phyloP scores from a whole-genome alignment of 2,113 vertebrate genomes.

The Pseudolaguvia tuberculata region DNA sequence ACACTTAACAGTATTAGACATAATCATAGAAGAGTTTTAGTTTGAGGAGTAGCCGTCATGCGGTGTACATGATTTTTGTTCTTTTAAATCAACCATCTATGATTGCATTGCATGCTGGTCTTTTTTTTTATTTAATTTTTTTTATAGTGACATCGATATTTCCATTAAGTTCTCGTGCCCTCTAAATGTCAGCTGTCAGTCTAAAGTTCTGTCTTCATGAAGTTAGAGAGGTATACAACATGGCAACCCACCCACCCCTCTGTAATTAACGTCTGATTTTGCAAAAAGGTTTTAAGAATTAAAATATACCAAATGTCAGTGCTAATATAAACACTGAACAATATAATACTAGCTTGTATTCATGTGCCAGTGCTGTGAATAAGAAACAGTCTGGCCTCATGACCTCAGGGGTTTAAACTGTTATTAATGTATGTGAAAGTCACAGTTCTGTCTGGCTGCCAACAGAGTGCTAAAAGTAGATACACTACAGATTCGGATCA shows the following conservation, averaged over 20 bases:
- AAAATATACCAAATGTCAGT: not conserved
- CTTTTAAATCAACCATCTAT: too few species aligned
- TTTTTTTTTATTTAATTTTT: too few species aligned
- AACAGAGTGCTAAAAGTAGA: constrained; percentile 21
- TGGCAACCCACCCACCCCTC: too few species aligned
- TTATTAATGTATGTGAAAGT: constrained; percentile 30
- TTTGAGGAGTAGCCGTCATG: not conserved
- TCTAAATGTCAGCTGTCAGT: too few species aligned
- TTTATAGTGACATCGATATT: too few species aligned
- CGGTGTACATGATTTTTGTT: too few species aligned
- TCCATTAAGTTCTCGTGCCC: too few species aligned
- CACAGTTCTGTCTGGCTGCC: constrained; percentile 1
- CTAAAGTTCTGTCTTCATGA: too few species aligned
- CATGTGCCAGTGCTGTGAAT: not conserved
- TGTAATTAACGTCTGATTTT: not conserved
- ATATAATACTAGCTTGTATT: not conserved
- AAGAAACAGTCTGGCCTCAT: not conserved
- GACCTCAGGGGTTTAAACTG: not conserved
- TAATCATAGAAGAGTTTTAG: not conserved
- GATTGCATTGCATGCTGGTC: too few species aligned
- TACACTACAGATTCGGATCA: constrained; percentile 32
- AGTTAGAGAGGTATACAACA: too few species aligned
- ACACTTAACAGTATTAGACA: not conserved
- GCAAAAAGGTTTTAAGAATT: not conserved
- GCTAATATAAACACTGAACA: not conserved